Conservation (phyloP, 2,797 vertebrate species). For the Halcyon leucocephala region DNA sequence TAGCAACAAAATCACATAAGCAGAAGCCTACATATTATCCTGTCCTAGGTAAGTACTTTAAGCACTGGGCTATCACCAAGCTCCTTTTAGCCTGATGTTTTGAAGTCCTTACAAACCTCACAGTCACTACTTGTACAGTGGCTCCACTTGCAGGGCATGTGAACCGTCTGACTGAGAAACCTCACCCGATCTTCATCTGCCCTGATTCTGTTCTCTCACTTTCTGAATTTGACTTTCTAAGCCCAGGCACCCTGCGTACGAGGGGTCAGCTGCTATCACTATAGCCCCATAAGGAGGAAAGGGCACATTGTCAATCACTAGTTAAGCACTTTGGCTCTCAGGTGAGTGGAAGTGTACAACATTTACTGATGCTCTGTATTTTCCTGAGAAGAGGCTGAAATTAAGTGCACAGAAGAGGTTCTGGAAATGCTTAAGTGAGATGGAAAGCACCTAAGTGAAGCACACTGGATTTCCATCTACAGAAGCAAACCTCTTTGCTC, state of each 20-base stretch:
- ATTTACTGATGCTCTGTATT: not conserved
- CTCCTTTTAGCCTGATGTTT: not conserved
- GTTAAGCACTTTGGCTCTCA: not conserved
- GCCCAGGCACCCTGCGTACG: not conserved
- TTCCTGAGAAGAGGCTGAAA: not conserved
- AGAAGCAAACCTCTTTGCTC: not conserved
- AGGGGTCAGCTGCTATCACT: not conserved
- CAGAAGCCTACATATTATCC: not conserved
- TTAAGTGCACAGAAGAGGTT: not conserved
- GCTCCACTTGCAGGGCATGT: not conserved
- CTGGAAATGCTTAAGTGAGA: not conserved
- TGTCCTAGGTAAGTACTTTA: not conserved
- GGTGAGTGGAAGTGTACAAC: not conserved
- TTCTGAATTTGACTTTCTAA: not conserved
- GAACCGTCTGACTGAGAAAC: not conserved
- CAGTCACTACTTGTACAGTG: not conserved
- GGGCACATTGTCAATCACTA: not conserved
- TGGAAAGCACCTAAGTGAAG: not conserved
- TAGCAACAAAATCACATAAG: not conserved
- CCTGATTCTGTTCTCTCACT: not conserved
- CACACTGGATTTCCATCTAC: not conserved
- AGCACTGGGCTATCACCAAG: not conserved
- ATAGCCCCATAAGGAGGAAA: not conserved
- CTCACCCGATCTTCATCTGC: not conserved
- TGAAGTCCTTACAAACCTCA: not conserved